Conservation (phyloP, 1,140 invertebrate genomes). For the Aphis gossypii region DNA sequence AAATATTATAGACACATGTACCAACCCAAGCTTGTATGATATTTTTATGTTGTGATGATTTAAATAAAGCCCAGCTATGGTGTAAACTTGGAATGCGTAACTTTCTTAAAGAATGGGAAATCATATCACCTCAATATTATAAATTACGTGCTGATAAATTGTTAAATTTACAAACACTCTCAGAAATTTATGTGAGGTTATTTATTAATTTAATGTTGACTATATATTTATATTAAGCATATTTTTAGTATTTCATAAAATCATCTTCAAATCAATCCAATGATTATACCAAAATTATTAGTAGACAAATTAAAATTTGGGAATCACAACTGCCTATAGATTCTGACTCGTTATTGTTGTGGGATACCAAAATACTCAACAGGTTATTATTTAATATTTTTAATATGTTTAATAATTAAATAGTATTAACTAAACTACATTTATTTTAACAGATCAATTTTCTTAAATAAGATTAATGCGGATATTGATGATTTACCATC, state of each 20-base stretch:
- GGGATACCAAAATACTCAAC: neutral
- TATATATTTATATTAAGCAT: neutral
- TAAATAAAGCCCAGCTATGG: conserved; percentile 16
- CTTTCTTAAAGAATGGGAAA: conserved; percentile 15
- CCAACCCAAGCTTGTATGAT: conserved; percentile 26
- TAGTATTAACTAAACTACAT: neutral
- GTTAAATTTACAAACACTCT: conserved; percentile 33
- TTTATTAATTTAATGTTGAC: neutral
- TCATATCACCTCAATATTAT: conserved; percentile 12
- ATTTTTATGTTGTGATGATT: conserved; percentile 43
- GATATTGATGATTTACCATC: neutral
- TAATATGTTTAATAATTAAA: neutral
- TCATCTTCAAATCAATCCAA: neutral
- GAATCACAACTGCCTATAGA: neutral
- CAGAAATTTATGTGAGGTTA: conserved; percentile 30
- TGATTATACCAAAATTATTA: neutral
- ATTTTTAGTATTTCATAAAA: conserved; percentile 21
- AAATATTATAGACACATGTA: neutral
- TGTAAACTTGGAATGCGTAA: conserved; percentile 26
- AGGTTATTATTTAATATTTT: conserved; percentile 1
- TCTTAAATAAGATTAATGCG: neutral
- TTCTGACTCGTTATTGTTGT: conserved; percentile 21
- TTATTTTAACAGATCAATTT: conserved; percentile 6
- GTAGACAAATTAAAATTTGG: neutral
- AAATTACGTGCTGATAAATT: conserved; percentile 15